Percentiles rank a stretch among this genome's conserved stretches.
These are phyloP conservation scores for Lissocephala sabroskyi DNA, from an alignment of 2,888 invertebrate species.

Conservation along the genomic window DNA sequence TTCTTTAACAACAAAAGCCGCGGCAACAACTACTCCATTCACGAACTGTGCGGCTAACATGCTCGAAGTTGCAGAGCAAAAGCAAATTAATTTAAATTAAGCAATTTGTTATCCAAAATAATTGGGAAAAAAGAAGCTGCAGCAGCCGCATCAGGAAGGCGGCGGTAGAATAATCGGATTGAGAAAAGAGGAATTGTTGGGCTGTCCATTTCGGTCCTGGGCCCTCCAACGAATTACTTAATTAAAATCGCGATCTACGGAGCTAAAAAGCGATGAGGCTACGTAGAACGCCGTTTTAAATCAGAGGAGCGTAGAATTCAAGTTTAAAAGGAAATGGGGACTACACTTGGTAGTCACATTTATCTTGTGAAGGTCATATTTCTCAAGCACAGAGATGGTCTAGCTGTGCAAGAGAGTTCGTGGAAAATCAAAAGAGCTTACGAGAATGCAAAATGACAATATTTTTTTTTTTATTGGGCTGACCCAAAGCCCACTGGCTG, in stretches of 20 bases:
- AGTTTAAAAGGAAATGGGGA: too few species aligned
- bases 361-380: too few species aligned
- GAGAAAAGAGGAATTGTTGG: slow-evolving; percentile 20
- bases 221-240: slow-evolving; percentile 67
- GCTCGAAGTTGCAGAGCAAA: slow-evolving; percentile 22
- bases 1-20: slow-evolving; percentile 20
- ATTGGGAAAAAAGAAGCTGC: slow-evolving; percentile 20
- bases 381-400: too few species aligned
- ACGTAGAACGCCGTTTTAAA: too few species aligned
- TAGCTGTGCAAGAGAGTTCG: too few species aligned
- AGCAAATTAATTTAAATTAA: slow-evolving; percentile 65
- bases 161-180: slow-evolving; percentile 10
- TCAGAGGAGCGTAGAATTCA: too few species aligned
- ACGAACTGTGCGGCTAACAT: not conserved
- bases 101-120: slow-evolving; percentile 64
- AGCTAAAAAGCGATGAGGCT: slow-evolving; percentile 29
- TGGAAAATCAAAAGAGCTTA: too few species aligned
- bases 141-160: slow-evolving; percentile 22
- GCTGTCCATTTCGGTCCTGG: slow-evolving; percentile 5
- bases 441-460: too few species aligned
- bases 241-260: slow-evolving; percentile 68
- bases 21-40: slow-evolving; percentile 44
- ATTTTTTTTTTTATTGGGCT: too few species aligned
- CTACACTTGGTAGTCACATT: too few species aligned
- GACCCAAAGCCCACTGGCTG: too few species aligned